Percentiles rank a stretch among this genome's conserved stretches.
phyloP scores from a whole-genome alignment of 2,888 invertebrate species.

The Scaptomyza cyrtandrae region DNA sequence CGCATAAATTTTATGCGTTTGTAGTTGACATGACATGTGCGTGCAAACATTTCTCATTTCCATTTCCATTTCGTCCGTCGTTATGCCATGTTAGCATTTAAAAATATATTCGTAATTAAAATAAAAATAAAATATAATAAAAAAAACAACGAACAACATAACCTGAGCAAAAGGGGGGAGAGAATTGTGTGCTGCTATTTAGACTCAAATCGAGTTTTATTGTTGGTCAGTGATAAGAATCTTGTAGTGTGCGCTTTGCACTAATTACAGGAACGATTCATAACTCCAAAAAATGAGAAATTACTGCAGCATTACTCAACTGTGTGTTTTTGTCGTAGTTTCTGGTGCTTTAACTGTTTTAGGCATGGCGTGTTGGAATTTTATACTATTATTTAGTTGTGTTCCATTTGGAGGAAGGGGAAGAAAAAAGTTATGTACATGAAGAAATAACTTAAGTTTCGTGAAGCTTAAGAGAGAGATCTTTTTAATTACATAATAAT shows the following conservation, averaged over 20 bases:
- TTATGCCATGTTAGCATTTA: slow-evolving; percentile 79
- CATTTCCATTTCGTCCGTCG: slow-evolving; percentile 77
- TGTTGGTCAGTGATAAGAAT: slow-evolving; percentile 65
- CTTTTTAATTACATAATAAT: too few species aligned
- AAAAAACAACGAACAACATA: slow-evolving; percentile 6
- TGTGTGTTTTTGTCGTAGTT: slow-evolving; percentile 27
- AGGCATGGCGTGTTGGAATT: slow-evolving; percentile 51
- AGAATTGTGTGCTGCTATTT: slow-evolving; percentile 39
- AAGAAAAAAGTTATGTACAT: not conserved
- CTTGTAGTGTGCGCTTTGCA: slow-evolving; percentile 64
- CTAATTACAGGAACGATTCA: slow-evolving; percentile 70
- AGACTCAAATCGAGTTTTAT: slow-evolving; percentile 71
- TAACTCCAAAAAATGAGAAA: slow-evolving; percentile 53
- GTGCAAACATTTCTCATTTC: slow-evolving; percentile 80
- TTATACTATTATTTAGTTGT: slow-evolving; percentile 8
- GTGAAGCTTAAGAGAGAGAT: too few species aligned
- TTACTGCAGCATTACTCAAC: slow-evolving; percentile 43
- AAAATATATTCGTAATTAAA: slow-evolving; percentile 78
- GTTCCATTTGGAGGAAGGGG: not conserved
- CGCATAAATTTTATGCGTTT: slow-evolving; percentile 80
- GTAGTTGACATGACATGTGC: slow-evolving; percentile 80
- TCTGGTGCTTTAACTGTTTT: not conserved
- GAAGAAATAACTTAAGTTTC: too few species aligned
- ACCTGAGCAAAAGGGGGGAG: slow-evolving; percentile 18
- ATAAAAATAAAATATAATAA: slow-evolving; percentile 26